Evolutionary conservation across 2,888 invertebrate genomes (phyloP).

Genomic region (Drosophila mettleri): DNA sequence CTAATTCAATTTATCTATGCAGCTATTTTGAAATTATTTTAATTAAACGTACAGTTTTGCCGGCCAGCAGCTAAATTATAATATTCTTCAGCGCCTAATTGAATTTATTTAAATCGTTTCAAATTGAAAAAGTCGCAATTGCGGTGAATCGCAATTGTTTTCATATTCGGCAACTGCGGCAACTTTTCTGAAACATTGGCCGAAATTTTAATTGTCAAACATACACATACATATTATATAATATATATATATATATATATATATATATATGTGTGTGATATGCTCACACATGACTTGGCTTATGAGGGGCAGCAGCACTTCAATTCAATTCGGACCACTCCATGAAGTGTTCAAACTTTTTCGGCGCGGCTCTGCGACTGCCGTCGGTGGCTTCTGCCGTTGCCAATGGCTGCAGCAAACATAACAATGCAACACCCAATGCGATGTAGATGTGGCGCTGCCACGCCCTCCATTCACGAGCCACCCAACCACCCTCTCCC

Average conservation of each 20-base stretch:
- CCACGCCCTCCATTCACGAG: not conserved
- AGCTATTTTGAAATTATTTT: not conserved
- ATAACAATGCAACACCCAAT: constrained; percentile 51
- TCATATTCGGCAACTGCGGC: constrained; percentile 6
- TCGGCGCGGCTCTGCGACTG: constrained; percentile 15
- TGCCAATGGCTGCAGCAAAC: constrained; percentile 30
- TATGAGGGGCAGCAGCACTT: constrained; percentile 24
- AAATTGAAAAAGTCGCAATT: constrained; percentile 8
- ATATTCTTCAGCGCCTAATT: not conserved
- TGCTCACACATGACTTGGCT: constrained; percentile 39
- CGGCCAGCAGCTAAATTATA: not conserved
- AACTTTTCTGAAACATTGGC: constrained; percentile 8
- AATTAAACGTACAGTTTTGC: not conserved
- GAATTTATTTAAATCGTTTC: constrained; percentile 6
- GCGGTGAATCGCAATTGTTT: constrained; percentile 26
- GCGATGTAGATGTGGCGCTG: constrained; percentile 1
- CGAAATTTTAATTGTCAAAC: constrained; percentile 53
- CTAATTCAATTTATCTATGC: not conserved
- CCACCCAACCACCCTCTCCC: not conserved
- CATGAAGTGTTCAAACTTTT: constrained; percentile 28
- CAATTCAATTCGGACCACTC: constrained; percentile 15
- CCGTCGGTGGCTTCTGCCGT: constrained; percentile 6
- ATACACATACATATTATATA: not conserved
- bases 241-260: constrained; percentile 18
- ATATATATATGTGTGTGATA: constrained; percentile 19